A percentile compares a stretch with the other conserved stretches of the same genome.
phyloP scores from a whole-genome alignment of 2,888 invertebrate genomes.

The Lepetodrilus schrolli region DNA sequence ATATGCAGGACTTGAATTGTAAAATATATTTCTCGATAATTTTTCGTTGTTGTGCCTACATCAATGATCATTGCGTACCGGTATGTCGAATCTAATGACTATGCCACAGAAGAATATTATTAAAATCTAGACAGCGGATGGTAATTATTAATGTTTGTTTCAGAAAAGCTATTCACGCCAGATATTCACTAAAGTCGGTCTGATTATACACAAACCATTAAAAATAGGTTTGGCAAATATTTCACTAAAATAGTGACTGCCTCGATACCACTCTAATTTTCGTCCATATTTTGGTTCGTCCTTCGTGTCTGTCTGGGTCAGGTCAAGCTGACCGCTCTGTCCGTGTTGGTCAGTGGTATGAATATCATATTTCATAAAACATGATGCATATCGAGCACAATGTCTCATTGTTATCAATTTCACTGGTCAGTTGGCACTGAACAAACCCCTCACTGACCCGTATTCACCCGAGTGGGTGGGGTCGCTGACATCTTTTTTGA shows the following conservation, averaged over 20 bases:
- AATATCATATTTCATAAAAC: constrained; percentile 23
- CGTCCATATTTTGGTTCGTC: too few species aligned
- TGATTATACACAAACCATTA: background rate
- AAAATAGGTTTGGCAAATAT: background rate
- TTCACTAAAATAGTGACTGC: background rate
- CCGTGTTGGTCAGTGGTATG: background rate
- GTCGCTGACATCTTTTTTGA: background rate
- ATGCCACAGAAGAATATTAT: too few species aligned
- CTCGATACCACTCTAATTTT: too few species aligned
- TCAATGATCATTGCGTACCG: too few species aligned
- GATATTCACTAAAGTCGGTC: too few species aligned
- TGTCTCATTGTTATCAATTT: background rate
- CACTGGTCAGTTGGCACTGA: background rate
- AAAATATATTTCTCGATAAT: too few species aligned
- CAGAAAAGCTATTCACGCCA: too few species aligned
- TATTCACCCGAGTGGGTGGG: background rate
- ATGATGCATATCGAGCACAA: background rate
- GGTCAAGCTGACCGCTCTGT: background rate
- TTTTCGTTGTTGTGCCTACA: too few species aligned
- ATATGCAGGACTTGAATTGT: too few species aligned
- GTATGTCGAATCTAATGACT: too few species aligned
- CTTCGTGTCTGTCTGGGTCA: background rate
- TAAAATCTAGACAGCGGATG: too few species aligned
- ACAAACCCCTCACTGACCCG: constrained; percentile 6
- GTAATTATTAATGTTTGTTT: too few species aligned